phyloP scores from a whole-genome alignment of 2,797 vertebrate genomes.

The Melanogrammus aeglefinus region DNA sequence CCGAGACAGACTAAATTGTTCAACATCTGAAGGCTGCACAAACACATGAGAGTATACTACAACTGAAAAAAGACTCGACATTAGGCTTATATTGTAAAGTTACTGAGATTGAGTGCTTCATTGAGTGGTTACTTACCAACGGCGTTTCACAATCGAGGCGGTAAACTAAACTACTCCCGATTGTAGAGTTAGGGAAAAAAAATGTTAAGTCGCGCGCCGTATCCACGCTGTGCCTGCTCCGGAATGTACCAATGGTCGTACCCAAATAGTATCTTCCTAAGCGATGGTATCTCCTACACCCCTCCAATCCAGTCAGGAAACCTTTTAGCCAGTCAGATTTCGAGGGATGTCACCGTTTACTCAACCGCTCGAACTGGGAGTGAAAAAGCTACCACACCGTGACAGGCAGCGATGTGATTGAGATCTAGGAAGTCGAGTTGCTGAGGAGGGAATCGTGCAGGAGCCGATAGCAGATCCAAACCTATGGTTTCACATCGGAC shows the following conservation, averaged over 20 bases:
- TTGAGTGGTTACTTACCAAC: neutral
- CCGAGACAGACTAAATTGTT: neutral
- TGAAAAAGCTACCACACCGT: neutral
- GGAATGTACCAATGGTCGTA: neutral
- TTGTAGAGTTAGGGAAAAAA: neutral
- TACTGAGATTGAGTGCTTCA: neutral
- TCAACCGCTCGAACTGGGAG: neutral
- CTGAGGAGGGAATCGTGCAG: neutral
- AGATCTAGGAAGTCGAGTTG: neutral
- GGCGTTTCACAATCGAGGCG: neutral
- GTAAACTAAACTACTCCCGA: neutral
- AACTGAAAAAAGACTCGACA: neutral
- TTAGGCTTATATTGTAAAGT: neutral
- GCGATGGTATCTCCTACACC: no score
- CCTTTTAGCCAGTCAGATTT: neutral
- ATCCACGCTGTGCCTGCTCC: neutral
- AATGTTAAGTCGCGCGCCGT: neutral
- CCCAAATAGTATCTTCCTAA: no score
- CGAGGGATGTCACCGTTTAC: neutral
- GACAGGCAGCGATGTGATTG: neutral
- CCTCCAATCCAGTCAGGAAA: neutral
- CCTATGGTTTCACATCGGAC: no score
- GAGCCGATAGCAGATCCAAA: neutral
- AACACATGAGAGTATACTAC: neutral
- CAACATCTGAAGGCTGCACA: neutral